Conservation (phyloP, 2,113 vertebrate species). For the Lipotes vexillifer region DNA sequence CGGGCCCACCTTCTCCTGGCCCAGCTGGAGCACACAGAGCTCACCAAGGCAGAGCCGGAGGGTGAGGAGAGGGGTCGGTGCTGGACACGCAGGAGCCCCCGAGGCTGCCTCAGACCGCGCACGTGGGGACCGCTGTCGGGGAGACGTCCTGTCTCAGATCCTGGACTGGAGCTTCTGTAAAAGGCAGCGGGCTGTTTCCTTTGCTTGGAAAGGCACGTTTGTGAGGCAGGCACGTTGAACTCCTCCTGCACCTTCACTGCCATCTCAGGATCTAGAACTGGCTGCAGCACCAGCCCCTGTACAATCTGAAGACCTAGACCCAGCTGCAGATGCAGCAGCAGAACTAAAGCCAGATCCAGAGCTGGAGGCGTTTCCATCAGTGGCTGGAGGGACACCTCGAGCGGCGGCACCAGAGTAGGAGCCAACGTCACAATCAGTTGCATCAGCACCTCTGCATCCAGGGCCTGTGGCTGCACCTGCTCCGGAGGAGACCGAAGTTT, state of each 20-base stretch:
- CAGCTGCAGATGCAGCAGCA: not conserved
- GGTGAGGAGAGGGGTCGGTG: conserved; percentile 74
- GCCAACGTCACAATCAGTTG: too few species aligned
- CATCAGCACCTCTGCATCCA: not conserved
- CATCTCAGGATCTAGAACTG: not conserved
- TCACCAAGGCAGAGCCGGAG: conserved; percentile 84
- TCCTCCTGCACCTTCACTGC: too few species aligned
- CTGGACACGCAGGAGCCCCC: not conserved
- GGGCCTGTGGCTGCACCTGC: not conserved
- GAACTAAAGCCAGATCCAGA: not conserved
- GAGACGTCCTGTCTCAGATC: too few species aligned
- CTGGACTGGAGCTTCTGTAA: not conserved
- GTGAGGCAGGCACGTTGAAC: not conserved
- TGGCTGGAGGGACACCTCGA: not conserved
- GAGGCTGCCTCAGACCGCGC: not conserved
- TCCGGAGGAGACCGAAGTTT: not conserved
- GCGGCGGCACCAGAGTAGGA: not conserved
- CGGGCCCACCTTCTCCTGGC: conserved; percentile 91
- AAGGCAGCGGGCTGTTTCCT: not conserved
- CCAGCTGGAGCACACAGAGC: conserved; percentile 91
- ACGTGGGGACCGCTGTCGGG: fast-evolving
- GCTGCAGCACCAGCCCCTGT: not conserved
- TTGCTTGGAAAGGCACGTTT: not conserved
- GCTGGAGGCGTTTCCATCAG: not conserved
- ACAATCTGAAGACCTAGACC: not conserved